Base-by-base conservation (phyloP, 2,797 vertebrate species). In the Lepilemur ruficaudatus region DNA sequence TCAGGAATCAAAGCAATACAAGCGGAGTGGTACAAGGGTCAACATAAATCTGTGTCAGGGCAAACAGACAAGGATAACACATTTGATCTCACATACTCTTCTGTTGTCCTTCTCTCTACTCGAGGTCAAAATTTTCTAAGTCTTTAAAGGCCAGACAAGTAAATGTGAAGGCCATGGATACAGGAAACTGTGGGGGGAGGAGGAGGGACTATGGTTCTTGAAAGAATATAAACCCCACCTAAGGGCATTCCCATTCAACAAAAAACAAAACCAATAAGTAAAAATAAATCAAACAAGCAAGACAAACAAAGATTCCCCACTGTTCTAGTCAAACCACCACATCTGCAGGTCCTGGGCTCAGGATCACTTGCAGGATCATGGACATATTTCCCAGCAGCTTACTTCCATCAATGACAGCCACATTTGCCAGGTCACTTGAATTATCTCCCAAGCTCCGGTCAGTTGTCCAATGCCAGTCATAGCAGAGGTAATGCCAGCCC, bases 401-500 rank as follows among this genome's bases (percentile, higher is more conserved):
- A 99, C 99, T 98, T 98, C 99, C 99, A 70, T 99, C 99, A 20
- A 99, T 99, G 97, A 99, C 99, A 14, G 99, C 99, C 96, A 99
- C 99, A 18, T 98, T 99, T 88, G 99, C 99, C 22, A 98, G 83
- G 93, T 99, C 99, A 11, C 97, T 88, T 32, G 95, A 75, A 1
- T 97, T 98, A 30, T 98, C 97, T 28, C 99, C 99, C 0, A 82
- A 92, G 90, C 99, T 99, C 59, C 98, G 98, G 86, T 99, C 99
- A 0, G 99, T 99, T 4, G 97, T 98, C 99, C 99, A 99, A 18
- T 98, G 98, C 99, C 99, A 99, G 89, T 99, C 99, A 2, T 99
- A 99, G 76, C 98, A 98, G 94, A 99, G 88, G 97, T 98, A 99
- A 96, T 95, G 98, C 99, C 99, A 99, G 93, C 98, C 98, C 30